phyloP scores from a whole-genome alignment of 2,797 vertebrate genomes.

The Sebastes glaucus region DNA sequence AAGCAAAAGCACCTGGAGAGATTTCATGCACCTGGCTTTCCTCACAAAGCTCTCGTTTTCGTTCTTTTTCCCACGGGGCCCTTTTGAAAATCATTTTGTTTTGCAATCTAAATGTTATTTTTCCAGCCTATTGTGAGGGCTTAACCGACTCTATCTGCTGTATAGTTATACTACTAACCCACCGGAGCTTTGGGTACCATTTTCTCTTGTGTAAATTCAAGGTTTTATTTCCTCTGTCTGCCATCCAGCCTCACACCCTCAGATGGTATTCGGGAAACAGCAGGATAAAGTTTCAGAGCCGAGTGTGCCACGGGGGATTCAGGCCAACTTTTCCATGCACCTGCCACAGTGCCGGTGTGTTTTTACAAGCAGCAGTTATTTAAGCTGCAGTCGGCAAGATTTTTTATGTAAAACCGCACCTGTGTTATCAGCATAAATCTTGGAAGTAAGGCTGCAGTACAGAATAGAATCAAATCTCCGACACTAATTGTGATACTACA shows the following conservation, averaged over 20 bases:
- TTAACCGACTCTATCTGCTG: slow-evolving; percentile 14
- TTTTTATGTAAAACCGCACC: not conserved
- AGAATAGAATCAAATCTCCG: not conserved
- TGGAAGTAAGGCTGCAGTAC: not conserved
- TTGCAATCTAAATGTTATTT: slow-evolving; percentile 49
- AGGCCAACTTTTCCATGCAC: not conserved
- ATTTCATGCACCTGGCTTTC: slow-evolving; percentile 38
- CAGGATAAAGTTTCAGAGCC: slow-evolving; percentile 5
- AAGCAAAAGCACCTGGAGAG: slow-evolving; percentile 50
- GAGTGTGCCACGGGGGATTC: not conserved
- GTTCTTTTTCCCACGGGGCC: slow-evolving; percentile 8
- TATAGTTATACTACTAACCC: slow-evolving; percentile 19
- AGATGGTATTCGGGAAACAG: slow-evolving; percentile 20
- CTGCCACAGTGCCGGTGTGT: slow-evolving; percentile 9
- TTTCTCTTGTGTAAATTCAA: not conserved
- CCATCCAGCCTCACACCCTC: slow-evolving; percentile 3
- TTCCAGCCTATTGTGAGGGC: slow-evolving; percentile 15
- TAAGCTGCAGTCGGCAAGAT: slow-evolving; percentile 12
- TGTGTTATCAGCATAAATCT: not conserved
- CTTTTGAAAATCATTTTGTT: slow-evolving; percentile 37
- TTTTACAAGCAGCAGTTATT: slow-evolving; percentile 24
- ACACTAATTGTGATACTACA: not conserved
- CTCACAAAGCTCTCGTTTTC: slow-evolving; percentile 38
- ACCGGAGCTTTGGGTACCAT: too few relatives aligned
- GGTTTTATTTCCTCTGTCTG: slow-evolving; percentile 10